Percentiles rank a stretch among this genome's conserved stretches.
Evolutionary conservation across 2,888 invertebrate genomes (phyloP).

Genomic region (Leucophenga montana): DNA sequence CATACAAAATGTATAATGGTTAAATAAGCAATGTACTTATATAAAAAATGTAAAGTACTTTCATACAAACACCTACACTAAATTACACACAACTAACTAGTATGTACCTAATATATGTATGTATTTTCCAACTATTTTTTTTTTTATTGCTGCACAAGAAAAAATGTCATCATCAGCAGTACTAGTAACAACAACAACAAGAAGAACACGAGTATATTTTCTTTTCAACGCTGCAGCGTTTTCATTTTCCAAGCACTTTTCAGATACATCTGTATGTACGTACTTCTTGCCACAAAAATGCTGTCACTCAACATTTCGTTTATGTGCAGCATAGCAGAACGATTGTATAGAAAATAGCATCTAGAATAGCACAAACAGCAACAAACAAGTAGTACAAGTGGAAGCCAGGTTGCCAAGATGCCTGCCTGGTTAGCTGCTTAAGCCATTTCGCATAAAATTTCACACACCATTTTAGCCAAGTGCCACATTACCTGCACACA

Average conservation of each 20-base stretch:
- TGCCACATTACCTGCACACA: slow-evolving; percentile 69
- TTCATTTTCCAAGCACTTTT: background rate
- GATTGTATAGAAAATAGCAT: slow-evolving; percentile 48
- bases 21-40: no score
- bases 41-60: background rate
- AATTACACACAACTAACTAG: background rate
- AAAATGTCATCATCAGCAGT: slow-evolving; percentile 9
- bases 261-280: background rate
- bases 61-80: background rate
- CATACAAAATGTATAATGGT: background rate
- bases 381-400: slow-evolving; percentile 10
- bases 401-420: slow-evolving; percentile 34
- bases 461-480: slow-evolving; percentile 70
- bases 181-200: background rate
- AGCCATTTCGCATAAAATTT: slow-evolving; percentile 69
- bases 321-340: slow-evolving; percentile 66
- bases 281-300: slow-evolving; percentile 30
- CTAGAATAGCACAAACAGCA: slow-evolving; percentile 36
- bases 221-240: no score
- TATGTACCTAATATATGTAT: no score
- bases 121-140: background rate
- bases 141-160: slow-evolving; percentile 1
- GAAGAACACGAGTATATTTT: background rate
- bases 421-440: slow-evolving; percentile 40
- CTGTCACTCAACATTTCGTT: slow-evolving; percentile 65